A percentile compares a stretch with the other conserved stretches of the same genome.
These are phyloP conservation scores for Prionace glauca DNA, from an alignment of 2,797 vertebrate genomes.

Conservation along the genomic window DNA sequence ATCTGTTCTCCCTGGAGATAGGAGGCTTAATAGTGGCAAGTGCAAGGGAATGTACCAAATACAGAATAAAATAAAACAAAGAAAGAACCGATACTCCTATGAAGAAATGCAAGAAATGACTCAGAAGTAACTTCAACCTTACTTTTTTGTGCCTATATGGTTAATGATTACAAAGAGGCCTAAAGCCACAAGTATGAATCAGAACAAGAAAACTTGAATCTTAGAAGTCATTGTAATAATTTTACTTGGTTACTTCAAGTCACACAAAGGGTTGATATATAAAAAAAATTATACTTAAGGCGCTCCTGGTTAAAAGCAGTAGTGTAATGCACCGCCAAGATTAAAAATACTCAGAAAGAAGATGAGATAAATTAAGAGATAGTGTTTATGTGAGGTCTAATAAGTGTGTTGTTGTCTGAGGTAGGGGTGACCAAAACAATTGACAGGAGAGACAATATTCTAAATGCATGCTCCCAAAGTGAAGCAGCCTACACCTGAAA, in stretches of 20 bases:
- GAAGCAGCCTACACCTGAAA: background rate
- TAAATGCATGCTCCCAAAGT: background rate
- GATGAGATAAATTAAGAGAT: background rate
- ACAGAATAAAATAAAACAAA: background rate
- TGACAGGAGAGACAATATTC: background rate
- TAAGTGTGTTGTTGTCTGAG: background rate
- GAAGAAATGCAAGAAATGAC: background rate
- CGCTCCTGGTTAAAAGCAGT: background rate
- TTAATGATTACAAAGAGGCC: background rate
- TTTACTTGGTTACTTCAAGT: background rate
- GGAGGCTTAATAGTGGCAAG: background rate
- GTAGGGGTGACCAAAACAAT: background rate
- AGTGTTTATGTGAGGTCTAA: background rate
- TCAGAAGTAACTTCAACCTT: background rate
- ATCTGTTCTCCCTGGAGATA: background rate
- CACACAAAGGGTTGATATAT: background rate
- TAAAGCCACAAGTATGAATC: background rate
- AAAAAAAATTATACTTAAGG: background rate
- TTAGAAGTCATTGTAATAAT: background rate
- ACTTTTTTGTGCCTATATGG: background rate
- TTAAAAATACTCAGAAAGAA: background rate
- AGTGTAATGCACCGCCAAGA: background rate
- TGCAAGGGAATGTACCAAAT: background rate
- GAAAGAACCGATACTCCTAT: background rate
- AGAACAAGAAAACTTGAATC: background rate